Evolutionary conservation across 2,113 vertebrate genomes (phyloP).

Genomic region (Megalops atlanticus): DNA sequence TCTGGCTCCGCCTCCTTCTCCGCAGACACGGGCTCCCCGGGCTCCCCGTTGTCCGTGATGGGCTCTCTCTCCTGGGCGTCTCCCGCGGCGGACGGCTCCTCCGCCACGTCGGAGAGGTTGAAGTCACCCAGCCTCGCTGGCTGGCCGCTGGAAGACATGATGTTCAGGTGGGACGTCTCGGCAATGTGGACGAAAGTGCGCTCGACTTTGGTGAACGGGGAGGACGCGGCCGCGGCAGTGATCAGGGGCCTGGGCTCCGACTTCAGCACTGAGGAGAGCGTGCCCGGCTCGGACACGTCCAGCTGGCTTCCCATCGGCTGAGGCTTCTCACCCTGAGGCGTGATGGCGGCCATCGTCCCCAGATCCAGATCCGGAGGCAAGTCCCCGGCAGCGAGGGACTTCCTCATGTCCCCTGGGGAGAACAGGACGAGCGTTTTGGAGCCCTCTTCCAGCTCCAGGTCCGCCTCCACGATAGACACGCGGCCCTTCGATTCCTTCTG

Average conservation of each 20-base stretch:
- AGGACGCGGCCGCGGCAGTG: conserved; percentile 67
- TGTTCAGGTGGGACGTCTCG: conserved; percentile 81
- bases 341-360: conserved; percentile 80
- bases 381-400: conserved; percentile 71
- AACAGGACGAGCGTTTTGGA: conserved; percentile 86
- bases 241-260: conserved; percentile 76
- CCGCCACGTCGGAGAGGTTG: conserved; percentile 51
- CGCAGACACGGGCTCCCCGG: not conserved
- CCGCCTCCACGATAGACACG: conserved; percentile 73
- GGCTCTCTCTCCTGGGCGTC: conserved; percentile 50
- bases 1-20: not conserved
- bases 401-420: conserved; percentile 82
- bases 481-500: conserved; percentile 74
- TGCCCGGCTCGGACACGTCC: conserved; percentile 81
- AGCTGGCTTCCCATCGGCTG: conserved; percentile 79
- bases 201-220: conserved; percentile 87
- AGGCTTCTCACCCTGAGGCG: conserved; percentile 79
- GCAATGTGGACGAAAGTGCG: conserved; percentile 87
- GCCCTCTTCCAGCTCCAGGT: conserved; percentile 83
- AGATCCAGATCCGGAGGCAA: conserved; percentile 77
- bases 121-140: conserved; percentile 66
- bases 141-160: conserved; percentile 80
- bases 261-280: conserved; percentile 79
- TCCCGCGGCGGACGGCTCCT: conserved; percentile 58
- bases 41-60: conserved; percentile 45